These are phyloP conservation scores for Rapana venosa DNA, from an alignment of 2,888 invertebrate genomes.

Conservation along the genomic window DNA sequence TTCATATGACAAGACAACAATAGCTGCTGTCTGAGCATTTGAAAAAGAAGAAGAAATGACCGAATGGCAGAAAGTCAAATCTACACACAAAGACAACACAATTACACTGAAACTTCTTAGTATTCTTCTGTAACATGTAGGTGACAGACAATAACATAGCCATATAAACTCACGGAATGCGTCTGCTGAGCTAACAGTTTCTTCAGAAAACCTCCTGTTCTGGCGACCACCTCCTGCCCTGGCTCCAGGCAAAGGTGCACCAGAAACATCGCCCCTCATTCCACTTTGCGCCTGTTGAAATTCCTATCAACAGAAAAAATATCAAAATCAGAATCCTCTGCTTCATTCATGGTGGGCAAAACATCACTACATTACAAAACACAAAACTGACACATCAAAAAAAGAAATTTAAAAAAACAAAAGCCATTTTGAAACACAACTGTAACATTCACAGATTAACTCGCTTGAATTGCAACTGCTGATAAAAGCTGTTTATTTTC, in stretches of 20 bases:
- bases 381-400: neutral
- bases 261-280: neutral
- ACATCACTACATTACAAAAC: neutral
- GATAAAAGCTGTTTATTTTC: no score
- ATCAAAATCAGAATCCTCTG: no score
- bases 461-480: no score
- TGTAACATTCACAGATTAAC: no score
- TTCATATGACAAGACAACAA: no score
- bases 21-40: no score
- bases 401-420: neutral
- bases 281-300: neutral
- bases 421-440: no score
- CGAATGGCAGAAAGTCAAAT: no score
- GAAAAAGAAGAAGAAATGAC: no score
- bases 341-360: neutral
- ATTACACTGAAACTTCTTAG: no score
- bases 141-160: neutral
- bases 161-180: neutral
- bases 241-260: neutral
- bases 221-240: neutral
- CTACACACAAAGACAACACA: no score
- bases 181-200: neutral
- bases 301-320: neutral
- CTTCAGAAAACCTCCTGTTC: conserved; percentile 6
- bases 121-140: no score